A percentile compares a stretch with the other conserved stretches of the same genome.
Evolutionary conservation across 2,888 invertebrate species (phyloP).

Genomic region (Xanthorhoe spadicearia): DNA sequence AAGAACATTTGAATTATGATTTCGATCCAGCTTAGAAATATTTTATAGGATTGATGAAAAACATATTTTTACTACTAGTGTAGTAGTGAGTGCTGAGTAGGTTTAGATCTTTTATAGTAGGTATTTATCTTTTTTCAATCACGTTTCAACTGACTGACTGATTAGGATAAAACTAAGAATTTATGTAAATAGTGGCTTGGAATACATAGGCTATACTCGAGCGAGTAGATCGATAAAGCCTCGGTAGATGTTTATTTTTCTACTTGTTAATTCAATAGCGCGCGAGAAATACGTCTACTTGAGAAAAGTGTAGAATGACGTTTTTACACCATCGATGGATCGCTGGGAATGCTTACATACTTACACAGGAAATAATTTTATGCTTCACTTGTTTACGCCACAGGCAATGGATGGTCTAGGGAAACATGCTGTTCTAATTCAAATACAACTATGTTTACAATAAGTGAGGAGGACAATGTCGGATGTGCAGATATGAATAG

Average conservation of each 20-base stretch:
- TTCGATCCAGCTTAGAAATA: neutral
- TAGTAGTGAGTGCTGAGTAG: no score
- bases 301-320: constrained; percentile 48
- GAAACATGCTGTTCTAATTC: constrained; percentile 17
- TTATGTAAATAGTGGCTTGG: no score
- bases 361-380: constrained; percentile 74
- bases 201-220: no score
- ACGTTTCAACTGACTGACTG: no score
- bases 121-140: no score
- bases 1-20: neutral
- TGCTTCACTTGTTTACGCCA: constrained; percentile 60
- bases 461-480: no score
- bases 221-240: neutral
- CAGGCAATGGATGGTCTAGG: constrained; percentile 31
- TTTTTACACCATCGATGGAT: constrained; percentile 54
- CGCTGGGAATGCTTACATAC: constrained; percentile 37
- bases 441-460: constrained; percentile 2
- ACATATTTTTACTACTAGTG: no score
- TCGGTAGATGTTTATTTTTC: neutral
- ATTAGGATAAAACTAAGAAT: no score
- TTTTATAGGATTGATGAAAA: no score
- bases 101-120: no score
- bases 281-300: constrained; percentile 11
- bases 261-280: constrained; percentile 14
- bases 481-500: no score